Evolutionary conservation across 2,113 vertebrate species (phyloP).

Genomic region (Antechinus flavipes): DNA sequence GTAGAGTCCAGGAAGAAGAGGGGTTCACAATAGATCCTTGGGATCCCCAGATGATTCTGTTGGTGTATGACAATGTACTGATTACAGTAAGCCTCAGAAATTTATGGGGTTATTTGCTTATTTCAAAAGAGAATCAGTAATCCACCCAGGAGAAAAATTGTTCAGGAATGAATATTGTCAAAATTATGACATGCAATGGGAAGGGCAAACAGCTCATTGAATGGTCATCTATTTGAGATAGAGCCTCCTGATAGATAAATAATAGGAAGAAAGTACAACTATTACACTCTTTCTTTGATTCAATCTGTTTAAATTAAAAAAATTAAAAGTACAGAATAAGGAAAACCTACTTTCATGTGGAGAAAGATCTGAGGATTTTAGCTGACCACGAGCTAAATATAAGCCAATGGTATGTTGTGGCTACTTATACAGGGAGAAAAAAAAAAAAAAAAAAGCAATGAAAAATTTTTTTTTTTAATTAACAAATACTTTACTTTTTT

Average conservation of each 20-base stretch:
- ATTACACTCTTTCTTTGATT: background rate
- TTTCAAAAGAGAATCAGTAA: background rate
- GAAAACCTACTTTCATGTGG: background rate
- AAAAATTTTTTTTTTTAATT: background rate
- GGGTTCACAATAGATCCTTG: background rate
- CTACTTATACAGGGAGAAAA: background rate
- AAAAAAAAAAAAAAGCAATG: too few relatives aligned
- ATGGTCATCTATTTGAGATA: background rate
- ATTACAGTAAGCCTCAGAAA: background rate
- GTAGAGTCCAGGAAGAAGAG: background rate
- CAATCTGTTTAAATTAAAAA: background rate
- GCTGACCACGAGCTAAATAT: background rate
- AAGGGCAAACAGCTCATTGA: background rate
- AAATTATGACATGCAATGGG: background rate
- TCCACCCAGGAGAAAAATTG: background rate
- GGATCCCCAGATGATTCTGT: background rate
- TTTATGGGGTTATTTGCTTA: background rate
- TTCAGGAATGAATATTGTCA: background rate
- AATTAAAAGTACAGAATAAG: background rate
- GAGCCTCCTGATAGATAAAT: background rate
- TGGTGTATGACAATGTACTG: background rate
- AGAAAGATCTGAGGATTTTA: background rate
- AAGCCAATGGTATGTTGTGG: background rate
- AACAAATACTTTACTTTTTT: background rate
- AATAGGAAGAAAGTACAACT: background rate